phyloP scores from a whole-genome alignment of 2,113 vertebrate species.

The Pachypanchax playfairii region DNA sequence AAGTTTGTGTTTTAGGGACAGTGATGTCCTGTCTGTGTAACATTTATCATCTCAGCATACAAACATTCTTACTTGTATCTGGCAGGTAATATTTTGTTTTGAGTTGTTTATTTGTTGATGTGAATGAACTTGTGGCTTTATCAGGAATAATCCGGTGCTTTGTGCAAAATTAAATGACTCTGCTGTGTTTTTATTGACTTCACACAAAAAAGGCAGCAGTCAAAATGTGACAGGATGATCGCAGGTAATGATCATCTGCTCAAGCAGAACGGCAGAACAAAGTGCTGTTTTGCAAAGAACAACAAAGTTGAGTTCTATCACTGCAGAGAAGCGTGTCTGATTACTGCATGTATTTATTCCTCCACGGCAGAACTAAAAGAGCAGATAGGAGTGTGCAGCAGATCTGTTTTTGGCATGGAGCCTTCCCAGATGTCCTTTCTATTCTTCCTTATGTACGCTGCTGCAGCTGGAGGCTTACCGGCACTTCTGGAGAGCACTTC shows the following conservation, averaged over 20 bases:
- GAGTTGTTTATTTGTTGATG: background rate
- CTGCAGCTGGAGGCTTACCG: conserved; percentile 73
- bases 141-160: conserved; percentile 3
- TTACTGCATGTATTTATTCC: conserved; percentile 8
- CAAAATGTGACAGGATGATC: conserved; percentile 14
- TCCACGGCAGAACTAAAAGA: conserved; percentile 65
- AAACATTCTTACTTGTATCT: background rate
- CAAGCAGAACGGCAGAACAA: conserved; percentile 7
- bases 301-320: conserved; percentile 4
- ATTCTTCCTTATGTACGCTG: conserved; percentile 75
- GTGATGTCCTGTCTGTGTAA: background rate
- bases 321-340: background rate
- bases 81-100: conserved; percentile 5
- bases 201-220: conserved; percentile 1
- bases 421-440: conserved; percentile 78
- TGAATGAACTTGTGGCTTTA: background rate
- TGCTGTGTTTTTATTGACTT: conserved; percentile 7
- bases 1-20: conserved; percentile 1
- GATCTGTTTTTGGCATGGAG: conserved; percentile 73
- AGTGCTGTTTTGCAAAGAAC: background rate
- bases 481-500: conserved; percentile 68
- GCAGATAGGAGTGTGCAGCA: conserved; percentile 58
- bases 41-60: background rate
- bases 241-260: conserved; percentile 10
- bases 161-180: conserved; percentile 10